phyloP scores from a whole-genome alignment of 2,888 invertebrate genomes.

The Tyria jacobaeae region DNA sequence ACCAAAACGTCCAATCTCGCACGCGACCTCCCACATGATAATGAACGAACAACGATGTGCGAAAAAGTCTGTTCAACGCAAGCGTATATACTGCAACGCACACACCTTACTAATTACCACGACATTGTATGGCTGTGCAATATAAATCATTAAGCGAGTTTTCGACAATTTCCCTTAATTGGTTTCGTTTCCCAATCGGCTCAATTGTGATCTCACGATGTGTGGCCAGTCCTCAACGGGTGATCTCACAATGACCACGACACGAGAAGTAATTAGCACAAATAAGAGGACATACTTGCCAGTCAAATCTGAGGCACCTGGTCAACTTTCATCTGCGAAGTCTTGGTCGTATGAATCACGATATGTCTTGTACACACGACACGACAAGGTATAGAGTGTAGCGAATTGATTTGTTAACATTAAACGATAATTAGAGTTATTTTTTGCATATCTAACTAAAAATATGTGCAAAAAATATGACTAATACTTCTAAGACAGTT shows the following conservation, averaged over 20 bases:
- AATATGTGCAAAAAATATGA: neutral
- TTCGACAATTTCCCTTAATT: slow-evolving; percentile 79
- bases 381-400: slow-evolving; percentile 12
- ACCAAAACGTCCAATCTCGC: slow-evolving; percentile 20
- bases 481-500: neutral
- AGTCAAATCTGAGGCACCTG: slow-evolving; percentile 57
- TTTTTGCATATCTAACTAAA: neutral
- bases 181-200: slow-evolving; percentile 71
- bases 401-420: slow-evolving; percentile 8
- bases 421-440: slow-evolving; percentile 5
- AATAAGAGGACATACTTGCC: slow-evolving; percentile 70
- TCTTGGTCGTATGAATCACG: slow-evolving; percentile 73
- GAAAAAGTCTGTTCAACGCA: slow-evolving; percentile 29
- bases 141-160: slow-evolving; percentile 71
- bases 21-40: slow-evolving; percentile 33
- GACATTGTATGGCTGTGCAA: slow-evolving; percentile 58
- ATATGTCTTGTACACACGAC: slow-evolving; percentile 40
- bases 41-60: slow-evolving; percentile 37
- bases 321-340: slow-evolving; percentile 68
- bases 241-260: slow-evolving; percentile 69
- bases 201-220: slow-evolving; percentile 66
- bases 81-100: slow-evolving; percentile 7
- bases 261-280: slow-evolving; percentile 66
- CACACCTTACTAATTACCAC: slow-evolving; percentile 65
- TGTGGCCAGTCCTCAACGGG: slow-evolving; percentile 64